Evolutionary conservation across 2,888 invertebrate species (phyloP).

Genomic region (Odontocolon sp.): DNA sequence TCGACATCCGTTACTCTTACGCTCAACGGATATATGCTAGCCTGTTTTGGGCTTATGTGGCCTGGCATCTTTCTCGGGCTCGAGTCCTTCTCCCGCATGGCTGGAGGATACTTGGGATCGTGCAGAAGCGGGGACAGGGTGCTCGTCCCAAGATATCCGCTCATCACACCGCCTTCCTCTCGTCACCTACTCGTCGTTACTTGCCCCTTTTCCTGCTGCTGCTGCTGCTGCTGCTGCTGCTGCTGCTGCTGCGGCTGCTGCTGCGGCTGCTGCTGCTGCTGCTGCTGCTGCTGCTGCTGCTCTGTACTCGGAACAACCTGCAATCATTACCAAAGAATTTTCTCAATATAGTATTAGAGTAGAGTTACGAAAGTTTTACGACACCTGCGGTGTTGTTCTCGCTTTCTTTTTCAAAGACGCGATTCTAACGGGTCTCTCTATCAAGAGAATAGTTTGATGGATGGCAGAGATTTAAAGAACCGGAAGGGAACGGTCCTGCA

Average conservation of each 20-base stretch:
- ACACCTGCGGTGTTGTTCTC: slow-evolving; percentile 1
- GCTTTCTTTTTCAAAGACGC: slow-evolving; percentile 8
- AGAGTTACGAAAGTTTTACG: neutral
- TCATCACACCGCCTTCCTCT: slow-evolving; percentile 76
- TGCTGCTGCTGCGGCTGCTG: neutral
- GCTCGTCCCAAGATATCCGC: slow-evolving; percentile 79
- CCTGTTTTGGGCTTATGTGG: slow-evolving; percentile 88
- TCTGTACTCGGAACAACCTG: slow-evolving; percentile 62
- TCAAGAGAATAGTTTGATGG: slow-evolving; percentile 5
- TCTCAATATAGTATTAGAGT: neutral
- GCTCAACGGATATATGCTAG: slow-evolving; percentile 87
- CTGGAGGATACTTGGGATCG: slow-evolving; percentile 81
- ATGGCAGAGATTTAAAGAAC: neutral
- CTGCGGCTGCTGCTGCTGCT: neutral
- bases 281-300: slow-evolving; percentile 66
- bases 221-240: slow-evolving; percentile 2
- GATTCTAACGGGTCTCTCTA: slow-evolving; percentile 3
- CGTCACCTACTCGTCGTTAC: slow-evolving; percentile 45
- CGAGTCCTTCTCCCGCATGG: slow-evolving; percentile 95
- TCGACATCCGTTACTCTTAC: slow-evolving; percentile 83
- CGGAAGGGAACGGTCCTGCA: too few relatives aligned
- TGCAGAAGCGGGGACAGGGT: slow-evolving; percentile 80
- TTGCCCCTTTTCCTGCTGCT: slow-evolving; percentile 25
- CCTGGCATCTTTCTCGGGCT: slow-evolving; percentile 93
- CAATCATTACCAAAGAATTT: slow-evolving; percentile 48